These are phyloP conservation scores for Anniella stebbinsi DNA, from an alignment of 2,797 vertebrate genomes.

Conservation along the genomic window DNA sequence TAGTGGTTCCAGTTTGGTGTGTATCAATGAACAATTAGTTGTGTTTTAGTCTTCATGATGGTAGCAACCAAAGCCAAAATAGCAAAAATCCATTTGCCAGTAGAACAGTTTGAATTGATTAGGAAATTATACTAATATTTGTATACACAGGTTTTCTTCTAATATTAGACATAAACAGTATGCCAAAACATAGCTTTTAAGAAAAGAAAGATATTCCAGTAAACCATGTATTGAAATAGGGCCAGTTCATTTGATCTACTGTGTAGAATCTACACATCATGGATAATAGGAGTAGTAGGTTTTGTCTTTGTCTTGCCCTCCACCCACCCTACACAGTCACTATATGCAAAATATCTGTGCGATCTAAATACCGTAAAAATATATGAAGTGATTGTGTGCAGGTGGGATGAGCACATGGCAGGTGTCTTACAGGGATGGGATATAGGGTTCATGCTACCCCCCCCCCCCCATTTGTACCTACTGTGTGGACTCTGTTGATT, in stretches of 20 bases:
- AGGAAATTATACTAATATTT: not conserved
- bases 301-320: not conserved
- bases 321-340: not conserved
- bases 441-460: no score
- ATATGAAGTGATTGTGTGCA: not conserved
- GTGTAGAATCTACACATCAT: not conserved
- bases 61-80: conserved; percentile 9
- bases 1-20: not conserved
- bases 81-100: not conserved
- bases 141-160: not conserved
- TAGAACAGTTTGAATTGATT: not conserved
- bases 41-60: not conserved
- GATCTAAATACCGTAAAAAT: not conserved
- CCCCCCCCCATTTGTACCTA: no score
- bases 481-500: no score
- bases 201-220: not conserved
- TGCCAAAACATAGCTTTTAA: not conserved
- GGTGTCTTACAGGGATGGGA: not conserved
- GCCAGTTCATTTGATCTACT: not conserved
- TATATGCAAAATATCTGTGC: not conserved
- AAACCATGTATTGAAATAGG: conserved; percentile 15
- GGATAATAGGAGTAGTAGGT: not conserved
- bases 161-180: not conserved
- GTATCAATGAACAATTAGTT: not conserved
- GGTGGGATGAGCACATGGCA: not conserved